Evolutionary conservation across 2,888 invertebrate genomes (phyloP).

Genomic region (Aleiodes leptofemur): DNA sequence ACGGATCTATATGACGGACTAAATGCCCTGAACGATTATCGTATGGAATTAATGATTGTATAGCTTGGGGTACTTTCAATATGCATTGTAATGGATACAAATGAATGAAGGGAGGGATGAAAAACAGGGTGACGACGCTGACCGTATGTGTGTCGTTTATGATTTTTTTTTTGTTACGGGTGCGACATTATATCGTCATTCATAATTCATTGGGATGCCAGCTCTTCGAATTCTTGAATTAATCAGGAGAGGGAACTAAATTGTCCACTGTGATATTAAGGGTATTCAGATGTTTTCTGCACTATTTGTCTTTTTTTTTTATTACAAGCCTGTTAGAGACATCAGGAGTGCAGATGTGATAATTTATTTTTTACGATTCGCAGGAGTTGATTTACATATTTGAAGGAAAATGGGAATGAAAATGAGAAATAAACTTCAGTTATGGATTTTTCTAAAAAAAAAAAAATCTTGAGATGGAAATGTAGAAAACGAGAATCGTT

Average conservation of each 20-base stretch:
- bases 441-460: too few species aligned
- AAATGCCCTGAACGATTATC: slow-evolving; percentile 55
- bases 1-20: slow-evolving; percentile 20
- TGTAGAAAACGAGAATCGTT: background rate
- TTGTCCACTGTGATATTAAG: background rate
- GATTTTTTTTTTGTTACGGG: slow-evolving; percentile 2
- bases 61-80: slow-evolving; percentile 36
- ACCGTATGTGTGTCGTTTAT: slow-evolving; percentile 37
- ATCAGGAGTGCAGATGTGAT: background rate
- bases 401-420: too few species aligned
- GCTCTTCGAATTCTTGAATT: slow-evolving; percentile 27
- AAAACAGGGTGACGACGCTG: slow-evolving; percentile 5
- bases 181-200: slow-evolving; percentile 35
- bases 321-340: too few species aligned
- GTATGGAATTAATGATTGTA: slow-evolving; percentile 54
- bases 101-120: background rate
- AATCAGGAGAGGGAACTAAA: slow-evolving; percentile 18
- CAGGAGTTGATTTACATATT: background rate
- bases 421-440: too few species aligned
- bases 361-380: too few species aligned
- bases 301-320: background rate
- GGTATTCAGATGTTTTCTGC: background rate
- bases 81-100: slow-evolving; percentile 38
- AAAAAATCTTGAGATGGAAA: too few species aligned
- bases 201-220: slow-evolving; percentile 38